These are phyloP conservation scores for Drosophila melanogaster DNA, from an alignment of 1,140 invertebrate genomes.

Conservation along the genomic window Release_6_plus_ISO1_MT NT_033779.5:3068001-3068500, in stretches of 20 bases:
- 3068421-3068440: slow-evolving; percentile 6
- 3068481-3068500: slow-evolving; percentile 1
- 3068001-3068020: slow-evolving; percentile 62
- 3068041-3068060: slow-evolving; percentile 62
- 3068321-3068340: slow-evolving; percentile 2
- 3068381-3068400: slow-evolving; percentile 79
- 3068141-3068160: slow-evolving; percentile 71
- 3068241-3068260: too few species aligned
- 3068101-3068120: slow-evolving; percentile 68
- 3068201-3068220: too few species aligned
- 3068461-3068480: slow-evolving; percentile 12
- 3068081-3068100: slow-evolving; percentile 46
- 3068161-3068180: slow-evolving; percentile 43
- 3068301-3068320: not conserved
- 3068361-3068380: slow-evolving; percentile 64
- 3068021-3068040: slow-evolving; percentile 45
- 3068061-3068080: slow-evolving; percentile 34
- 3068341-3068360: slow-evolving; percentile 80
- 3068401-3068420: slow-evolving; percentile 21
- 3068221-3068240: too few species aligned
- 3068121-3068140: slow-evolving; percentile 59
- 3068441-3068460: slow-evolving; percentile 11
- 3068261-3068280: too few species aligned
- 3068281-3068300: not conserved
- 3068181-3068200: not conserved